phyloP scores from a whole-genome alignment of 1,140 invertebrate genomes.

The Phthorimaea operculella region DNA sequence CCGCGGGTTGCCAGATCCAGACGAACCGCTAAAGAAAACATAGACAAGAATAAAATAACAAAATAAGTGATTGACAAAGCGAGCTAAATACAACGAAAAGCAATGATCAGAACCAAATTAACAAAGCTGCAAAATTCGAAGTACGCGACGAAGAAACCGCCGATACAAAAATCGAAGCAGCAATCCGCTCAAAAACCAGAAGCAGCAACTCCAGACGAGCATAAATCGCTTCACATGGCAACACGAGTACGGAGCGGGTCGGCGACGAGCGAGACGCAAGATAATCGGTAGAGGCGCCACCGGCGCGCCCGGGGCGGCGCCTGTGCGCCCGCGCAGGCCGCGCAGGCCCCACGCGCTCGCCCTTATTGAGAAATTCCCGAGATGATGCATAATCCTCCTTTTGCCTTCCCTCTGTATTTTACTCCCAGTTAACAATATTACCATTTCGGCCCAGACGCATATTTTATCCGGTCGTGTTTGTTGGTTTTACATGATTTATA shows the following conservation, averaged over 20 bases:
- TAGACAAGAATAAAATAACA: too few relatives aligned
- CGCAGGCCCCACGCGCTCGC: conserved; percentile 42
- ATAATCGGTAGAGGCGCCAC: conserved; percentile 58
- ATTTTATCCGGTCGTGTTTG: conserved; percentile 33
- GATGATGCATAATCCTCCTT: conserved; percentile 61
- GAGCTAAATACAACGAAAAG: too few relatives aligned
- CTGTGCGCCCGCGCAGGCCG: conserved; percentile 55
- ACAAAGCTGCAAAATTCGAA: too few relatives aligned
- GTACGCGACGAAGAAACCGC: too few relatives aligned
- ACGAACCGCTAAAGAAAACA: too few relatives aligned
- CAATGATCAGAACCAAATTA: too few relatives aligned
- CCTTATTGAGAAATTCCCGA: conserved; percentile 66
- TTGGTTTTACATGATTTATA: conserved; percentile 33
- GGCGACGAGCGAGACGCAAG: conserved; percentile 32
- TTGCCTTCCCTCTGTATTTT: conserved; percentile 56
- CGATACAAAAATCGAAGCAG: too few relatives aligned
- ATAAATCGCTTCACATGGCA: too few relatives aligned
- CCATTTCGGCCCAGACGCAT: conserved; percentile 57
- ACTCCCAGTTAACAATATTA: conserved; percentile 65
- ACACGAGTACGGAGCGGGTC: neutral
- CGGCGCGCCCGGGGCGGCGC: conserved; percentile 54
- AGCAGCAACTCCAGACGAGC: too few relatives aligned
- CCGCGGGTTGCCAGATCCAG: too few relatives aligned
- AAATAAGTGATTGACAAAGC: too few relatives aligned
- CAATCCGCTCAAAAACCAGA: too few relatives aligned